Evolutionary conservation across 2,888 invertebrate species (phyloP), one percentile per base, ranked within the genome.

Genomic region (Archips crataeganus): DNA sequence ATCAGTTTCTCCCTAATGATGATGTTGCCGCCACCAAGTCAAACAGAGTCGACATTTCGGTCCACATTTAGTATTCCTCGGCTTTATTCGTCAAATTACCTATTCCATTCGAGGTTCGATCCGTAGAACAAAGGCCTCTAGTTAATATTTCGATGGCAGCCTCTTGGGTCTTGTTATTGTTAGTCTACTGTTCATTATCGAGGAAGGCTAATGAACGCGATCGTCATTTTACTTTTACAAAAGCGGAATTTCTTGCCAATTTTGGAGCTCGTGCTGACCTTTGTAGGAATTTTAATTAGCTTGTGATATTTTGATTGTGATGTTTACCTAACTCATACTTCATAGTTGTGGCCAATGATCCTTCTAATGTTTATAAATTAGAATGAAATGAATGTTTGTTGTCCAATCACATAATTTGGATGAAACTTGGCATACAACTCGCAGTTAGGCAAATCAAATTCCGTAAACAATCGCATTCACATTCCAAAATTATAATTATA

Each of bases 161-260:
- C 51, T 34, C 65, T 65, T 23, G 51, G 47, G 64, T 23, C 57
- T 66, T 57, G 66, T 66, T 66, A 66, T 66, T 57, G 66, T 66
- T 54, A 36, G 15, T 51, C 49, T 36, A 39, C 39, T 6, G 57
- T 57, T 66, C 66, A 57, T 66, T 66, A 66, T 66, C 13, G 66
- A 65, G 65, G 36, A 36, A 34, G 51, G 13, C 49, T 66, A 66
- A 66, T 66, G 66, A 66, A 57, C 23, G 57, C 64, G 23, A 57
- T 57, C 57, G 57, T 11, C 57, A 57, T 57, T 57, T 57, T 57
- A 4, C 32, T 32, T 23, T 2, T 11, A 32, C 10, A 60, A 36
- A 39, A 13, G 15, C 45, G 45, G 11, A 2, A 45, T 45, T 39
- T 39, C 45, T 63, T 63, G 42, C 36, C 49, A 13, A 36, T 15